phyloP scores from a whole-genome alignment of 2,888 invertebrate genomes.

The Sycophila texana region DNA sequence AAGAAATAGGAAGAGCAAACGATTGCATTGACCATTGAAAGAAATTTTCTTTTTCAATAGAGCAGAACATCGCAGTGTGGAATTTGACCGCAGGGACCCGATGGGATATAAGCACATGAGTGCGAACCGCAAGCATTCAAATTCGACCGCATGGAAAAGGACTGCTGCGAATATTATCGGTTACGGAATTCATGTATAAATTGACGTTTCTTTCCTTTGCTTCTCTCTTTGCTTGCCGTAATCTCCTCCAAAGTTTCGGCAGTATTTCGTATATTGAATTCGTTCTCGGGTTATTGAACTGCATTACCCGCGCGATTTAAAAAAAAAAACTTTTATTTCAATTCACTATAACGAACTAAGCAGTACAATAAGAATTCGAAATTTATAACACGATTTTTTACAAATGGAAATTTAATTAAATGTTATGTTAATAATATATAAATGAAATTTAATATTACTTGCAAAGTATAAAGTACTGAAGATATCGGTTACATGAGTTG shows the following conservation, averaged over 20 bases:
- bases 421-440: no score
- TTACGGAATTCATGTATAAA: conserved; percentile 19
- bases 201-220: conserved; percentile 4
- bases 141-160: conserved; percentile 6
- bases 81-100: conserved; percentile 4
- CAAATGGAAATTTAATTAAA: no score
- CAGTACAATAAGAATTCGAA: no score
- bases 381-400: no score
- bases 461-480: no score
- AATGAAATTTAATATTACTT: no score
- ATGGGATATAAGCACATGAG: background rate
- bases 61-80: background rate
- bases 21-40: background rate
- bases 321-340: no score
- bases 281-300: conserved; percentile 13
- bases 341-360: no score
- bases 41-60: no score
- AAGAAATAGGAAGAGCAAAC: background rate
- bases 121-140: background rate
- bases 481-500: no score
- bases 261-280: background rate
- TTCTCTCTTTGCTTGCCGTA: background rate
- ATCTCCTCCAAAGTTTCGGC: conserved; percentile 5
- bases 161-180: conserved; percentile 13
- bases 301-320: no score